Evolutionary conservation across 1,140 invertebrate species (phyloP).

Genomic region (Harlomillsia oculata): DNA sequence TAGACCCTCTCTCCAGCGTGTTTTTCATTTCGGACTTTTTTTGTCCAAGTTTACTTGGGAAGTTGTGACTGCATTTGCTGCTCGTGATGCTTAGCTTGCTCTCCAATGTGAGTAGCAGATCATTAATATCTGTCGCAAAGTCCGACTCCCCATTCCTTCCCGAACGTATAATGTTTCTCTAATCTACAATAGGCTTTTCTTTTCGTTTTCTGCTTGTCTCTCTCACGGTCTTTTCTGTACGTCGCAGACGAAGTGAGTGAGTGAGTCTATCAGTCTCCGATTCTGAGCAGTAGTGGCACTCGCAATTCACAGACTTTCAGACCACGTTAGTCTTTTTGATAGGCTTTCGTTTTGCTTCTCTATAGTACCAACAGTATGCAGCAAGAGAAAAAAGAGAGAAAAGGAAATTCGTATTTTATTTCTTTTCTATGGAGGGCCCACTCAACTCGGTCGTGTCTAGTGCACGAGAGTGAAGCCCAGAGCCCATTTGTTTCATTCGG

Average conservation of each 20-base stretch:
- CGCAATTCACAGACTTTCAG: too few species aligned
- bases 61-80: too few species aligned
- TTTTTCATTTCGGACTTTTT: neutral
- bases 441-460: too few species aligned
- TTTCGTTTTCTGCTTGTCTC: constrained; percentile 20
- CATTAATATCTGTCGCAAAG: constrained; percentile 34
- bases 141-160: constrained; percentile 30
- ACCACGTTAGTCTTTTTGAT: too few species aligned
- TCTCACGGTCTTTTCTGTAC: constrained; percentile 2
- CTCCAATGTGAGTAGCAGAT: constrained; percentile 22
- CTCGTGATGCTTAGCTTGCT: constrained; percentile 4
- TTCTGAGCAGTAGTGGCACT: neutral
- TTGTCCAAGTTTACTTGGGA: too few species aligned
- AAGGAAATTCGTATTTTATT: too few species aligned
- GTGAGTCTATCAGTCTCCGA: constrained; percentile 4
- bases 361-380: too few species aligned
- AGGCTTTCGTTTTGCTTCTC: too few species aligned
- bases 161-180: constrained; percentile 27
- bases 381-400: too few species aligned
- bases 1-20: neutral
- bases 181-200: constrained; percentile 31
- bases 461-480: too few species aligned
- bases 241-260: too few species aligned
- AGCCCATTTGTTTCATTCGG: constrained; percentile 15
- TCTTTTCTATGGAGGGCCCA: too few species aligned